These are phyloP conservation scores for Ceratina japonica DNA, from an alignment of 1,140 invertebrate genomes.

Conservation along the genomic window DNA sequence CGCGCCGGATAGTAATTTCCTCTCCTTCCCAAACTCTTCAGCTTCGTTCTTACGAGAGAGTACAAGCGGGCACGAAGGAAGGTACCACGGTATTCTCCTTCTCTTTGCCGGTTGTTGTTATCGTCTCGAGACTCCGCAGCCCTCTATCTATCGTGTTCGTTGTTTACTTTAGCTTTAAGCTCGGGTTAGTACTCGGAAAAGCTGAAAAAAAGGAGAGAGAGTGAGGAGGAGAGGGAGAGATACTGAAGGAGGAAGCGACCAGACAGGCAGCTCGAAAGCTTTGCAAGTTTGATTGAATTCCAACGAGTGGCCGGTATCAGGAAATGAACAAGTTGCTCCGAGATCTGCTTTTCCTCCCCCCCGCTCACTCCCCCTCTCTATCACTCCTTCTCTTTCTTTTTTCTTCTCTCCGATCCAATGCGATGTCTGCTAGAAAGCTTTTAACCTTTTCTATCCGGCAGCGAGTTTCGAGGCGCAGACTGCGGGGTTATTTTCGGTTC, in stretches of 20 bases:
- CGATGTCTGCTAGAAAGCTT: constrained; percentile 28
- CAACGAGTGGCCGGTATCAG: constrained; percentile 47
- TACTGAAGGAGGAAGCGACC: background rate
- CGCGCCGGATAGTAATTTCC: constrained; percentile 39
- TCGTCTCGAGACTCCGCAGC: constrained; percentile 13
- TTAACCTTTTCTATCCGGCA: constrained; percentile 26
- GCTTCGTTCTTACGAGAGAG: background rate
- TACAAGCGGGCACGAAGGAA: constrained; percentile 40
- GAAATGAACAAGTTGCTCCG: constrained; percentile 64
- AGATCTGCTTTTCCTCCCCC: constrained; percentile 1
- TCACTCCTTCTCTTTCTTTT: too few relatives aligned
- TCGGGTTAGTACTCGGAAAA: background rate
- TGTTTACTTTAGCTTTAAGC: constrained; percentile 42
- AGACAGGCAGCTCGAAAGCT: constrained; percentile 51
- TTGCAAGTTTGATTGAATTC: constrained; percentile 71
- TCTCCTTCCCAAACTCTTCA: constrained; percentile 13
- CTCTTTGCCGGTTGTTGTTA: constrained; percentile 40
- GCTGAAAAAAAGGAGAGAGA: background rate
- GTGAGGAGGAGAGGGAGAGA: too few relatives aligned
- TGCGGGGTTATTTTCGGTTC: constrained; percentile 47
- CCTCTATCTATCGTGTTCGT: constrained; percentile 4
- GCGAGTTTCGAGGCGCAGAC: constrained; percentile 15
- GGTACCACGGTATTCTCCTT: background rate
- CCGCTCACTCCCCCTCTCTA: background rate
- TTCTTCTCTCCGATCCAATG: background rate